phyloP scores from a whole-genome alignment of 2,797 vertebrate species.

The Myotis daubentonii region DNA sequence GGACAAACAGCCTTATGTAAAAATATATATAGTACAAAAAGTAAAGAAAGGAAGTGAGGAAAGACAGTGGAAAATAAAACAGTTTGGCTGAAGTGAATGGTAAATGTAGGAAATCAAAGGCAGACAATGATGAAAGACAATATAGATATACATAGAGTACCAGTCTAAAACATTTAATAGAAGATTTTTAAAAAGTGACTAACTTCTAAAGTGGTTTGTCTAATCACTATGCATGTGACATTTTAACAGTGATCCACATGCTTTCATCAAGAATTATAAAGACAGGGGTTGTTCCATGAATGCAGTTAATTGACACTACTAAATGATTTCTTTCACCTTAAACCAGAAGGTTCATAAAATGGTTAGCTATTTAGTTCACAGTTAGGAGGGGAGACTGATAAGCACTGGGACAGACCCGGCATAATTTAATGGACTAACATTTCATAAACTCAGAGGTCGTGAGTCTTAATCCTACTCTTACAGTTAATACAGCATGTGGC shows the following conservation, averaged over 20 bases:
- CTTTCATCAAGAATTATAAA: constrained; percentile 35
- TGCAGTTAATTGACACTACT: constrained; percentile 43
- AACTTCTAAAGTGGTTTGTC: constrained; percentile 5
- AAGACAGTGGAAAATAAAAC: not conserved
- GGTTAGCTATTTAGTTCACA: constrained; percentile 5
- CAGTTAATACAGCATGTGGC: constrained; percentile 40
- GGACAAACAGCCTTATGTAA: not conserved
- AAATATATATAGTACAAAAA: not conserved
- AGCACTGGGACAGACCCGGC: not conserved
- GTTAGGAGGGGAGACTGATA: not conserved
- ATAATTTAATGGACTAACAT: constrained; percentile 46
- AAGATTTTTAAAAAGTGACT: not conserved
- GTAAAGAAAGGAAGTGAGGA: not conserved
- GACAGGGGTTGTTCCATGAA: not conserved
- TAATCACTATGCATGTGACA: not conserved
- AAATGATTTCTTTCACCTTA: constrained; percentile 12
- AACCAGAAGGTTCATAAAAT: constrained; percentile 15
- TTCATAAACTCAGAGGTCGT: constrained; percentile 42
- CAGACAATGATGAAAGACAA: not conserved
- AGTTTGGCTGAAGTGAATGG: not conserved
- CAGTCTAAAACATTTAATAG: not conserved
- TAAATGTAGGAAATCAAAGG: not conserved
- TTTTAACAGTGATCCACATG: constrained; percentile 2
- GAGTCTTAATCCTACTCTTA: constrained; percentile 51
- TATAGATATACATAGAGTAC: not conserved